Evolutionary conservation across 1,140 invertebrate species (phyloP).

Genomic region (Brachionus rotundiformis): DNA sequence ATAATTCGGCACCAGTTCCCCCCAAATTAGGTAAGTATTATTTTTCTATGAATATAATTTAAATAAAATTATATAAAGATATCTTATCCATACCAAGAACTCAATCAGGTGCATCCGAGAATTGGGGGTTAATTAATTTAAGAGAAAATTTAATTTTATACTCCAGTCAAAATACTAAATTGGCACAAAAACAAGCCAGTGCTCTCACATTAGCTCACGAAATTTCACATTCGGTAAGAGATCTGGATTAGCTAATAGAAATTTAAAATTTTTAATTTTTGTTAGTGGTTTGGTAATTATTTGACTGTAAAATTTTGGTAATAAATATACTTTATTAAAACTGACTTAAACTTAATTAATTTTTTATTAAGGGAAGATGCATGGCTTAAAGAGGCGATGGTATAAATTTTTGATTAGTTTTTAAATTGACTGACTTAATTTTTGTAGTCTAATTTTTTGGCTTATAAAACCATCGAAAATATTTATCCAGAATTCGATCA

Average conservation of each 20-base stretch:
- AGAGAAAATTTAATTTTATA: constrained; percentile 53
- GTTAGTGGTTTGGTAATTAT: constrained; percentile 53
- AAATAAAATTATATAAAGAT: constrained; percentile 68
- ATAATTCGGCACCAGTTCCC: background rate
- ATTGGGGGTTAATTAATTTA: constrained; percentile 69
- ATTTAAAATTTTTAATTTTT: too few relatives aligned
- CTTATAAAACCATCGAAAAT: constrained; percentile 63
- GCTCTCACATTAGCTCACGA: constrained; percentile 26
- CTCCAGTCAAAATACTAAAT: background rate
- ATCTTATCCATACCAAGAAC: constrained; percentile 64
- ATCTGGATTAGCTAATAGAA: too few relatives aligned
- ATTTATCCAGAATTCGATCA: constrained; percentile 79
- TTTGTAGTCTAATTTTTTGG: constrained; percentile 53
- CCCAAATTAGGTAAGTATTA: constrained; percentile 11
- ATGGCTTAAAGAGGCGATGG: constrained; percentile 53
- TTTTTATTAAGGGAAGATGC: background rate
- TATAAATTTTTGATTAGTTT: background rate
- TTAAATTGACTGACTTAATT: background rate
- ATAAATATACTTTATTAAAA: background rate
- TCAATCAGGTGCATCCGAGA: constrained; percentile 76
- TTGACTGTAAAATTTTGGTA: constrained; percentile 42
- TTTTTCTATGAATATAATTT: background rate
- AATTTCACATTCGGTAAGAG: constrained; percentile 38
- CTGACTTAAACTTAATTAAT: background rate
- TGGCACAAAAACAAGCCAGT: constrained; percentile 1